These are phyloP conservation scores for Lethrus apterus DNA, from an alignment of 1,140 invertebrate species.

Conservation along the genomic window DNA sequence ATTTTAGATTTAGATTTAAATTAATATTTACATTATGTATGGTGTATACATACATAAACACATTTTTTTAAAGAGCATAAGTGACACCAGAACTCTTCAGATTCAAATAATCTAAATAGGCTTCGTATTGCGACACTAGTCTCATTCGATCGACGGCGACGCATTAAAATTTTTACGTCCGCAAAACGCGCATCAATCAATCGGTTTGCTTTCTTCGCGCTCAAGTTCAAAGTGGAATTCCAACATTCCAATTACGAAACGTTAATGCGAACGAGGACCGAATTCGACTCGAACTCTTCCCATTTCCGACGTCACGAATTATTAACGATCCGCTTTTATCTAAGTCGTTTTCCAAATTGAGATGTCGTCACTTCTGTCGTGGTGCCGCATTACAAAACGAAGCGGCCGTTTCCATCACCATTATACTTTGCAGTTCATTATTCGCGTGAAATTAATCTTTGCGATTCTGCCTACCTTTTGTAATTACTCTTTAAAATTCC, in stretches of 20 bases:
- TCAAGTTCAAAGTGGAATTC: conserved; percentile 15
- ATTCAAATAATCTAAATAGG: too few relatives aligned
- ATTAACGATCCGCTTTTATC: conserved; percentile 27
- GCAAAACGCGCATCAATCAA: too few relatives aligned
- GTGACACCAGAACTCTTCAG: too few relatives aligned
- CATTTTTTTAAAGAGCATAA: too few relatives aligned
- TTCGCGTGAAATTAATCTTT: conserved; percentile 26
- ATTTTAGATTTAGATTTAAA: too few relatives aligned
- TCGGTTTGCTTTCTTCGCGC: too few relatives aligned
- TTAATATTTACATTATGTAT: too few relatives aligned
- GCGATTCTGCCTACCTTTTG: conserved; percentile 16
- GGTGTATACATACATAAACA: too few relatives aligned
- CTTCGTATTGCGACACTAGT: too few relatives aligned
- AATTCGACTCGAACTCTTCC: conserved; percentile 14
- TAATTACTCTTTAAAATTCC: too few relatives aligned
- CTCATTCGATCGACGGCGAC: too few relatives aligned
- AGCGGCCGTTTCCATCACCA: conserved; percentile 25
- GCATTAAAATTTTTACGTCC: too few relatives aligned
- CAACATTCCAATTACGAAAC: conserved; percentile 17
- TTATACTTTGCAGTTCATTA: conserved; percentile 28
- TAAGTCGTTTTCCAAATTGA: conserved; percentile 27
- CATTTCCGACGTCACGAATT: conserved; percentile 26
- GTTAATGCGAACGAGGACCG: conserved; percentile 18
- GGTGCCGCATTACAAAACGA: conserved; percentile 24
- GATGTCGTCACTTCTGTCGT: conserved; percentile 28